phyloP scores from a whole-genome alignment of 2,888 invertebrate species.

The Encarsia formosa region DNA sequence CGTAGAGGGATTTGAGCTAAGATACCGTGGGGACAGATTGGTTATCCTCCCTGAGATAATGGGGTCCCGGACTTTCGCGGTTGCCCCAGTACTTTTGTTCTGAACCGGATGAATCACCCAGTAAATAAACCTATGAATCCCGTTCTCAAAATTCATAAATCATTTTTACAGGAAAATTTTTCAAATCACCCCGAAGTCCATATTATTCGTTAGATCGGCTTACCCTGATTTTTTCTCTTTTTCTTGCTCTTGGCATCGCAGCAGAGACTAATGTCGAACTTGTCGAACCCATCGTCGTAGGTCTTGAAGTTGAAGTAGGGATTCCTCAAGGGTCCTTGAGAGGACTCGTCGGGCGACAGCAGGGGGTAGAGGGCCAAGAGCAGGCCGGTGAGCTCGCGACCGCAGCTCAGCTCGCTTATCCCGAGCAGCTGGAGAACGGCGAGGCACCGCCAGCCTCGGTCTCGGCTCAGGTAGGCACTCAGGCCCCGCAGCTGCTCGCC shows the following conservation, averaged over 20 bases:
- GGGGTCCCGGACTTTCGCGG: too few relatives aligned
- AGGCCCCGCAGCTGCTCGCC: conserved; percentile 47
- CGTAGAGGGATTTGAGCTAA: too few relatives aligned
- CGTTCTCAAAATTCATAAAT: too few relatives aligned
- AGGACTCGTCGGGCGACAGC: conserved; percentile 23
- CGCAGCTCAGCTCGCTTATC: conserved; percentile 60
- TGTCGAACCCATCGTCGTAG: conserved; percentile 42
- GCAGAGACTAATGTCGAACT: conserved; percentile 44
- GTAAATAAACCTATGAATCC: too few relatives aligned
- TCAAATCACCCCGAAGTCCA: too few relatives aligned
- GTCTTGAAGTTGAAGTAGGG: conserved; percentile 19
- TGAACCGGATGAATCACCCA: too few relatives aligned
- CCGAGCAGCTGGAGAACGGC: conserved; percentile 58
- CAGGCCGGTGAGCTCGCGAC: conserved; percentile 59
- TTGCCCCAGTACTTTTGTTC: too few relatives aligned
- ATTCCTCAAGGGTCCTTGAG: background rate
- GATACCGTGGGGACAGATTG: too few relatives aligned
- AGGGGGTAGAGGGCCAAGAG: conserved; percentile 58
- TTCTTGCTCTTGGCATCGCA: conserved; percentile 38
- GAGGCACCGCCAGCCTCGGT: conserved; percentile 62
- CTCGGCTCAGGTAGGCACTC: conserved; percentile 57
- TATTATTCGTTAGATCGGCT: too few relatives aligned
- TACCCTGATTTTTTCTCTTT: conserved; percentile 14
- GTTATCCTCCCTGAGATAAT: too few relatives aligned
- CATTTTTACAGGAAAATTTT: too few relatives aligned